Evolutionary conservation across 1,140 invertebrate species (phyloP).

Genomic region (Ips nitidus): DNA sequence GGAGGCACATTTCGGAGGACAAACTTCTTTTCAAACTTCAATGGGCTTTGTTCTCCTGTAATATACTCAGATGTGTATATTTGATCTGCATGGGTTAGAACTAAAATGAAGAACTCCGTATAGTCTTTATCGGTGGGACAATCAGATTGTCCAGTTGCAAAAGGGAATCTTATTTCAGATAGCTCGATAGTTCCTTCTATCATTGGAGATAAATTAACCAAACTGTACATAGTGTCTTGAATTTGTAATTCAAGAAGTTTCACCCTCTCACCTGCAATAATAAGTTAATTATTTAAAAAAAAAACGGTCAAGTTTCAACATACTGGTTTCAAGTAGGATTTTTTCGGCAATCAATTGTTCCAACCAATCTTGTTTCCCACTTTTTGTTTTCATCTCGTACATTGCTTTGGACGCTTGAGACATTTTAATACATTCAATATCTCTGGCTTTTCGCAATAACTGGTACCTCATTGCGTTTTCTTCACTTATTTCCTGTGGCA

Average conservation of each 20-base stretch:
- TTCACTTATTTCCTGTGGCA: too few species aligned
- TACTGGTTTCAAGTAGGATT: slow-evolving; percentile 32
- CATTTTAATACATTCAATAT: slow-evolving; percentile 34
- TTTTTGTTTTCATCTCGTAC: slow-evolving; percentile 17
- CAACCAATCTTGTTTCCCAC: slow-evolving; percentile 16
- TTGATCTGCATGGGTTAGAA: slow-evolving; percentile 18
- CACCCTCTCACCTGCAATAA: slow-evolving; percentile 24
- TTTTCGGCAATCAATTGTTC: slow-evolving; percentile 30
- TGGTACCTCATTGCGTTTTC: not conserved
- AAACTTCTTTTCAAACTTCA: slow-evolving; percentile 13
- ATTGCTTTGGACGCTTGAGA: slow-evolving; percentile 29
- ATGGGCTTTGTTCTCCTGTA: not conserved
- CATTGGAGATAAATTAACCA: not conserved
- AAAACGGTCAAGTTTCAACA: slow-evolving; percentile 9
- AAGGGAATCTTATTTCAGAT: slow-evolving; percentile 25
- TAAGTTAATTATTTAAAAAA: not conserved
- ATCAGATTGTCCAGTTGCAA: not conserved
- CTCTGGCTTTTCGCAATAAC: slow-evolving; percentile 22
- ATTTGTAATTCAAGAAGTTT: slow-evolving; percentile 26
- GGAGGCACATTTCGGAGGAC: slow-evolving; percentile 14
- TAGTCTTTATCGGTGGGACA: not conserved
- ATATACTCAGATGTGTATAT: slow-evolving; percentile 19
- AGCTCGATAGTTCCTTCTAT: slow-evolving; percentile 10
- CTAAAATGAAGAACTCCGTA: slow-evolving; percentile 22
- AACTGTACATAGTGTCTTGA: slow-evolving; percentile 11